A percentile compares a stretch with the other conserved stretches of the same genome.
Conservation (phyloP, 2,797 vertebrate genomes). For the Mus minutoides region DNA sequence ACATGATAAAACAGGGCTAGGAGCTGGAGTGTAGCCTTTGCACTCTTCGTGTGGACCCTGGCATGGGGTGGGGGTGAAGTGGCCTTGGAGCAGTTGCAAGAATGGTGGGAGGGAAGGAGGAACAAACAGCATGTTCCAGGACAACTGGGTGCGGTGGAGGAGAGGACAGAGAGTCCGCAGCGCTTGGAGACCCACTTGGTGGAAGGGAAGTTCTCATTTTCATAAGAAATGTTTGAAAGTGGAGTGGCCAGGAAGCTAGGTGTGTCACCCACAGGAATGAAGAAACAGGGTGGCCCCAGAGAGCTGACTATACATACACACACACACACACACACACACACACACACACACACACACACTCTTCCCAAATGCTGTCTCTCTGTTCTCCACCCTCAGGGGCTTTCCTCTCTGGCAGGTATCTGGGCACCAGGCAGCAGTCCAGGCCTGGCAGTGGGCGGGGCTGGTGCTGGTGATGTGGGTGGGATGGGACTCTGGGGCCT, state of each 20-base stretch:
- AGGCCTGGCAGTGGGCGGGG: slow-evolving; percentile 15
- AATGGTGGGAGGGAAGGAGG: background rate
- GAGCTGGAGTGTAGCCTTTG: background rate
- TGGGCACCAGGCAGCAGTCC: background rate
- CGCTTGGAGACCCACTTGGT: background rate
- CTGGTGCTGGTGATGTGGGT: slow-evolving; percentile 27
- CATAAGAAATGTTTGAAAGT: background rate
- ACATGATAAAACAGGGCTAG: background rate
- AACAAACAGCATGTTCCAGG: background rate
- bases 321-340: too few relatives aligned
- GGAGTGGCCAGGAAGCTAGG: background rate
- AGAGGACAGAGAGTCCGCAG: background rate
- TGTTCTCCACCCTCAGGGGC: background rate
- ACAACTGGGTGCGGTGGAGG: background rate
- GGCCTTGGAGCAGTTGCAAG: background rate
- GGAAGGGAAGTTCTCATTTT: background rate
- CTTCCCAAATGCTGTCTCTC: background rate
- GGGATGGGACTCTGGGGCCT: slow-evolving; percentile 77
- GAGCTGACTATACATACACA: background rate
- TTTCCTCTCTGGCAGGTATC: background rate
- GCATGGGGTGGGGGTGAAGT: background rate
- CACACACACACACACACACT: too few relatives aligned
- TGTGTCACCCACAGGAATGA: background rate
- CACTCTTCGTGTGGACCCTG: background rate
- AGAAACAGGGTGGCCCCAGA: background rate